These are phyloP conservation scores for Pao palembangensis DNA, from an alignment of 2,113 vertebrate genomes.

Conservation along the genomic window DNA sequence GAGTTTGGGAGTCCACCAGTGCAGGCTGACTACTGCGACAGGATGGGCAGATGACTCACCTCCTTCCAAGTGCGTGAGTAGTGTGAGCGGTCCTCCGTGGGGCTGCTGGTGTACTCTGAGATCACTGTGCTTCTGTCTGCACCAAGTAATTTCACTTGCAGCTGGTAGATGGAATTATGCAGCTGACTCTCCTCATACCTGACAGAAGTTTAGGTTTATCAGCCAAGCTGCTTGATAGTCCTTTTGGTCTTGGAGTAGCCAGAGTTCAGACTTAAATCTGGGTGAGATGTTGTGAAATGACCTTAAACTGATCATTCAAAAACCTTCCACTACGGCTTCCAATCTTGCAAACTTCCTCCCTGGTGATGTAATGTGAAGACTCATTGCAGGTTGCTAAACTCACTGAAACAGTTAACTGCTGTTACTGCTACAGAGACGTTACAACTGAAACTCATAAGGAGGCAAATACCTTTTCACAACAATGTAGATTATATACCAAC, in stretches of 20 bases:
- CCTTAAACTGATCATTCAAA: too few species aligned
- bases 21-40: not conserved
- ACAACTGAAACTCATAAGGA: not conserved
- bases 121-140: conserved; percentile 73
- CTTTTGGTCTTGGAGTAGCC: too few species aligned
- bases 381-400: too few species aligned
- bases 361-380: too few species aligned
- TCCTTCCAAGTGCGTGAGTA: conserved; percentile 76
- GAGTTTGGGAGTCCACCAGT: not conserved
- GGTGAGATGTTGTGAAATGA: too few species aligned
- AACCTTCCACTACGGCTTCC: too few species aligned
- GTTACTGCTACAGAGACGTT: too few species aligned
- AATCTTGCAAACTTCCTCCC: too few species aligned
- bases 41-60: conserved; percentile 45
- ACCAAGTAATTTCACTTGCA: conserved; percentile 79
- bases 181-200: conserved; percentile 86
- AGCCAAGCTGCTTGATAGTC: not conserved
- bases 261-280: too few species aligned
- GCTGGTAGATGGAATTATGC: conserved; percentile 76
- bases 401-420: too few species aligned
- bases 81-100: conserved; percentile 46
- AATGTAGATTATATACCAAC: not conserved
- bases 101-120: conserved; percentile 63
- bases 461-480: not conserved
- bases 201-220: not conserved